A percentile compares a stretch with the other conserved stretches of the same genome.
phyloP scores from a whole-genome alignment of 1,140 invertebrate species.

The Drosophila orosa region DNA sequence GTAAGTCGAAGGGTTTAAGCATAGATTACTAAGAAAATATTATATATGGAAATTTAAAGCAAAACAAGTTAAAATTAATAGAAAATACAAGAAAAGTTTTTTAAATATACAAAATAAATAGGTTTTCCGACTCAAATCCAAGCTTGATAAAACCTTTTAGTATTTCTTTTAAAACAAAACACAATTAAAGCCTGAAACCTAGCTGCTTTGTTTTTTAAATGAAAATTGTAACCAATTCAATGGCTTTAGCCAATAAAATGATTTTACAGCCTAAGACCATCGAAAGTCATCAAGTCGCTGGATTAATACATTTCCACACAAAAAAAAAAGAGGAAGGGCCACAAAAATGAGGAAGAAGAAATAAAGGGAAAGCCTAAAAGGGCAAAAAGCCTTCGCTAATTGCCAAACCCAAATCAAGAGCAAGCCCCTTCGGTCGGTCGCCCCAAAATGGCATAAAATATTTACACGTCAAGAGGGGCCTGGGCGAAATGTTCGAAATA shows the following conservation, averaged over 20 bases:
- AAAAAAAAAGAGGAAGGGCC: conserved; percentile 17
- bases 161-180: not conserved
- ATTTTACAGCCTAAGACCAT: conserved; percentile 5
- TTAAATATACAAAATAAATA: not conserved
- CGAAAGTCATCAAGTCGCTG: conserved; percentile 38
- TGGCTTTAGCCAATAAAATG: conserved; percentile 16
- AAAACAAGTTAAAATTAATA: not conserved
- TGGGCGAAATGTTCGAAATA: conserved; percentile 53
- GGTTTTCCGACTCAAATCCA: not conserved
- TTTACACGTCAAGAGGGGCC: conserved; percentile 69
- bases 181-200: not conserved
- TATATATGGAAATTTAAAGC: not conserved
- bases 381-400: conserved; percentile 61
- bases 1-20: not conserved
- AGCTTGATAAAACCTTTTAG: not conserved
- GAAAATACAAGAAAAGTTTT: not conserved
- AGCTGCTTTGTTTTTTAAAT: not conserved
- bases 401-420: conserved; percentile 73
- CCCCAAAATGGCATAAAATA: conserved; percentile 70
- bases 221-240: conserved; percentile 1
- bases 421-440: conserved; percentile 2
- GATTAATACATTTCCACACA: conserved; percentile 53
- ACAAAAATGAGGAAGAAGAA: conserved; percentile 1
- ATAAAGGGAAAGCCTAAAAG: conserved; percentile 19
- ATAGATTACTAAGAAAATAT: not conserved